Conservation (phyloP, 2,888 invertebrate genomes). For the Phyllotreta striolata region DNA sequence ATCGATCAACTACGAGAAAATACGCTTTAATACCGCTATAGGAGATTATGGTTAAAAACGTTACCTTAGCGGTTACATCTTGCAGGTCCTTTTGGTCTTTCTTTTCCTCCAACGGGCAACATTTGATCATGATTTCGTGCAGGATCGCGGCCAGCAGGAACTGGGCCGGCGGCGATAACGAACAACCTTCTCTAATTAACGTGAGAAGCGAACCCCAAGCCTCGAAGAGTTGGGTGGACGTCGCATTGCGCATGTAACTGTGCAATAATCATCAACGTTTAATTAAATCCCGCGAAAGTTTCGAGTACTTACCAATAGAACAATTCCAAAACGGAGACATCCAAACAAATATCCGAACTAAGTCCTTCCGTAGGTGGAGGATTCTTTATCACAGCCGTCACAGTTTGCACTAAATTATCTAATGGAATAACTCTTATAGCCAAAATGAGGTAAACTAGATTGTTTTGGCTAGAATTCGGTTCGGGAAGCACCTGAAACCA, state of each 20-base stretch:
- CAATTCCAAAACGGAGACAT: slow-evolving; percentile 83
- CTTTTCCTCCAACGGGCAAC: slow-evolving; percentile 76
- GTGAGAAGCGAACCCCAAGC: slow-evolving; percentile 80
- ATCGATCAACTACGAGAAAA: slow-evolving; percentile 71
- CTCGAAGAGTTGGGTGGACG: slow-evolving; percentile 74
- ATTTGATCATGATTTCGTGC: slow-evolving; percentile 84
- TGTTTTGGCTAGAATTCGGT: slow-evolving; percentile 74
- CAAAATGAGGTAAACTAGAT: slow-evolving; percentile 80
- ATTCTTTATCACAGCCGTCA: slow-evolving; percentile 82
- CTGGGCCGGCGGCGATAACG: slow-evolving; percentile 77
- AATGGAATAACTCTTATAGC: slow-evolving; percentile 85
- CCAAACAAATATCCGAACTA: slow-evolving; percentile 69
- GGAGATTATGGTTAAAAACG: not conserved
- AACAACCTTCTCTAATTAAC: slow-evolving; percentile 78
- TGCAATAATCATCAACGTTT: not conserved
- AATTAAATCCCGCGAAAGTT: not conserved
- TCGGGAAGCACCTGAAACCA: slow-evolving; percentile 65
- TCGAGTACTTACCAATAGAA: slow-evolving; percentile 68
- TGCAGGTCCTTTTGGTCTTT: slow-evolving; percentile 84
- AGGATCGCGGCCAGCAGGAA: slow-evolving; percentile 81
- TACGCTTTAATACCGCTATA: not conserved
- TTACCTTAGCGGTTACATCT: slow-evolving; percentile 73
- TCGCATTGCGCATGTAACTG: slow-evolving; percentile 72
- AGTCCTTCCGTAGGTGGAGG: slow-evolving; percentile 72
- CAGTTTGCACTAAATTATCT: slow-evolving; percentile 82